These are phyloP conservation scores for Anas platyrhynchos DNA, from an alignment of 2,113 vertebrate species.

Conservation along the genomic window DNA sequence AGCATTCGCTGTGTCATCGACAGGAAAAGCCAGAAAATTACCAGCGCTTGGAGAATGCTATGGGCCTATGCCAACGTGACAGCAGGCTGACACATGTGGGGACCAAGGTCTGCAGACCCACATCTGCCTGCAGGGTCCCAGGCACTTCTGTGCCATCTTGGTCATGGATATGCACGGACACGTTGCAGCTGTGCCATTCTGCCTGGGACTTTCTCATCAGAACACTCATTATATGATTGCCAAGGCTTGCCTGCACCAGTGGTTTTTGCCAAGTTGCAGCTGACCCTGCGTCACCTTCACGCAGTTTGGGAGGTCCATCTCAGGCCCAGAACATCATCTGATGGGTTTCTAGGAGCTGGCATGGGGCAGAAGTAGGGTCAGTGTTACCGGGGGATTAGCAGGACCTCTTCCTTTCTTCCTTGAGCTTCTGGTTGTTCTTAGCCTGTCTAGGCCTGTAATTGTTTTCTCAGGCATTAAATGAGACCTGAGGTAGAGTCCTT, in stretches of 20 bases:
- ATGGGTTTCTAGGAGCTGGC: not conserved
- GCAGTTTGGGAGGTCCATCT: not conserved
- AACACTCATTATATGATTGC: not conserved
- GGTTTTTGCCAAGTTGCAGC: not conserved
- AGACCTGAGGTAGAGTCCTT: not conserved
- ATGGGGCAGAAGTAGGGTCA: accelerated
- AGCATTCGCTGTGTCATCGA: not conserved
- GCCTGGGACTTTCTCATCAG: not conserved
- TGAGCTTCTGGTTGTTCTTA: not conserved
- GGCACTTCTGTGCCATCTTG: not conserved
- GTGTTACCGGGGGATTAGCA: not conserved
- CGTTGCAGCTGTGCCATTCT: not conserved
- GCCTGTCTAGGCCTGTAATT: not conserved
- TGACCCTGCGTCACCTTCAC: not conserved
- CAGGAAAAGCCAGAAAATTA: not conserved
- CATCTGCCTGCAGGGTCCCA: not conserved
- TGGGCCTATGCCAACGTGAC: not conserved
- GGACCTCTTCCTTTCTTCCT: accelerated
- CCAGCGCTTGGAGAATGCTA: not conserved
- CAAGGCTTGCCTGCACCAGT: not conserved
- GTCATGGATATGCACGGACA: accelerated
- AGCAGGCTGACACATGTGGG: not conserved
- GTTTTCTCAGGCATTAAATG: not conserved
- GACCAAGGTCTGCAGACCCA: not conserved
- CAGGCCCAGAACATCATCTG: not conserved